Conservation (phyloP, 2,113 vertebrate genomes). For the Prochilodus magdalenae region DNA sequence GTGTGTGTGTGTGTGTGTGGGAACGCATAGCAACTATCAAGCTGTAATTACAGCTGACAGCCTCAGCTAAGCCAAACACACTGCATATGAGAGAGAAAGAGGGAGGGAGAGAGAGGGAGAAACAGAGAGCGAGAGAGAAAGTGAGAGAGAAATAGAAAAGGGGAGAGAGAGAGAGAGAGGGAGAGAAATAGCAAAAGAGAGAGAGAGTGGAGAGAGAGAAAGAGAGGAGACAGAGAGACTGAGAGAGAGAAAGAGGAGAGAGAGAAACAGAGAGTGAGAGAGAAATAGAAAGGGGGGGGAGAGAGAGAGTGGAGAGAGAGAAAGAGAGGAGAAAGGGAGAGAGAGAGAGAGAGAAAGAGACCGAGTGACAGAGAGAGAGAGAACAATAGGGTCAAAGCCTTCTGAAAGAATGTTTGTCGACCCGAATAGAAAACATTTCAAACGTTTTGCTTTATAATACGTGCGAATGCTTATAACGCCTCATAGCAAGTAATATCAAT, state of each 20-base stretch:
- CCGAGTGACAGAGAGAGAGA: slow-evolving; percentile 31
- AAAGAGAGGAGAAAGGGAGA: no score
- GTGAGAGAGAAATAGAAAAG: slow-evolving; percentile 28
- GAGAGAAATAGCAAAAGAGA: slow-evolving; percentile 28
- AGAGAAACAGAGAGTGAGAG: slow-evolving; percentile 28
- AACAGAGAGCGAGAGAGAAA: slow-evolving; percentile 35
- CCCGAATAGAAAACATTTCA: slow-evolving; percentile 14
- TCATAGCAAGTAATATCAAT: neutral
- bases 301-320: no score
- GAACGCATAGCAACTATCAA: slow-evolving; percentile 53
- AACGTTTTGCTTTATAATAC: neutral
- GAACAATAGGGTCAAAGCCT: slow-evolving; percentile 17
- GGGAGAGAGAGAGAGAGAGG: slow-evolving; percentile 34
- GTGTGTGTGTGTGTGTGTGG: slow-evolving; percentile 55
- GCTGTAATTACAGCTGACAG: slow-evolving; percentile 78
- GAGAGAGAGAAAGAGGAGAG: slow-evolving; percentile 19
- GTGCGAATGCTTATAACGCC: neutral
- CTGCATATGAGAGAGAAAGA: no score
- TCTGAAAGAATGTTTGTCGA: neutral
- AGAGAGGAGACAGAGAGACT: slow-evolving; percentile 37
- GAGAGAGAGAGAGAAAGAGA: no score
- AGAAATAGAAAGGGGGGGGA: no score
- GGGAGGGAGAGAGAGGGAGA: slow-evolving; percentile 30
- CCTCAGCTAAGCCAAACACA: slow-evolving; percentile 58
- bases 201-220: slow-evolving; percentile 30